phyloP scores from a whole-genome alignment of 2,888 invertebrate genomes.

The Cephus runcator region DNA sequence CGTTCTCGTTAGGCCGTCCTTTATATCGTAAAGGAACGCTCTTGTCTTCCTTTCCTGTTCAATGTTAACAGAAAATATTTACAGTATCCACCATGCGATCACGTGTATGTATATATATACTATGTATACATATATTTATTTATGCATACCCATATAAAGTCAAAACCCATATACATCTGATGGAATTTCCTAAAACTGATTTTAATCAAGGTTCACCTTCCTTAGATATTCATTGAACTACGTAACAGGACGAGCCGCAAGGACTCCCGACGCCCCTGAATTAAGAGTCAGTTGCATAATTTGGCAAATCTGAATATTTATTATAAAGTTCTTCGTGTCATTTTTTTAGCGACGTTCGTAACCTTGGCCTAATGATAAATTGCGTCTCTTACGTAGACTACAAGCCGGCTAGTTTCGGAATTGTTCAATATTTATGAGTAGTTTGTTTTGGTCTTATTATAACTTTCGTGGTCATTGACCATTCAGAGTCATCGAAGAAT shows the following conservation, averaged over 20 bases:
- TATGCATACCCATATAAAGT: neutral
- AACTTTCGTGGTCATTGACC: neutral
- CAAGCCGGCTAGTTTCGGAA: neutral
- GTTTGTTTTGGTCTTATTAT: neutral
- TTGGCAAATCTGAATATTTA: neutral
- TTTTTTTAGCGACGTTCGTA: neutral
- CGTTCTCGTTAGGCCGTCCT: conserved; percentile 43
- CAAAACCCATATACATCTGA: neutral
- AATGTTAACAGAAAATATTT: neutral
- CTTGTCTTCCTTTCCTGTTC: conserved; percentile 28
- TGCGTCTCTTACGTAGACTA: neutral
- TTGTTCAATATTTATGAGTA: neutral
- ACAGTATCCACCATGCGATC: neutral
- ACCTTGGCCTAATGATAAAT: conserved; percentile 6
- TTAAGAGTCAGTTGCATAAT: neutral
- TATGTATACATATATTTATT: too few species aligned
- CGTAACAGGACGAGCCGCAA: neutral
- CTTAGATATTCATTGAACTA: neutral
- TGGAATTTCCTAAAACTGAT: neutral
- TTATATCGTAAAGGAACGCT: conserved; percentile 20
- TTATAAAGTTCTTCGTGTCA: neutral
- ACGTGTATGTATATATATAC: neutral
- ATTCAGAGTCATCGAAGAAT: neutral
- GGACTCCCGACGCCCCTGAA: neutral
- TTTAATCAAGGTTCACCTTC: neutral